A percentile compares a stretch with the other conserved stretches of the same genome.
These are phyloP conservation scores for Mus spicilegus DNA, from an alignment of 2,113 vertebrate genomes.

Conservation along the genomic window DNA sequence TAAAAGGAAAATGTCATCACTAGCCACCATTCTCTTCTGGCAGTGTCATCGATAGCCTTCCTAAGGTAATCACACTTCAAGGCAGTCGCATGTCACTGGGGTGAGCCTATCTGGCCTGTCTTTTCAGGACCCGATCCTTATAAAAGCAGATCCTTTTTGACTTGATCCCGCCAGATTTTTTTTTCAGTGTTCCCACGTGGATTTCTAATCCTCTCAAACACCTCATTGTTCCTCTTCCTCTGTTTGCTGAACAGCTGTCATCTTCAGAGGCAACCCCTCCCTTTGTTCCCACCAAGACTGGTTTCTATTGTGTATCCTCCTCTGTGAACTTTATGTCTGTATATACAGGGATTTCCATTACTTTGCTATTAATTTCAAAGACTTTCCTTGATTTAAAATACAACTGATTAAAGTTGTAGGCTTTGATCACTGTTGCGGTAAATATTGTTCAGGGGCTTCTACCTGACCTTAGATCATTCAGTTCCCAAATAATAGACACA, in stretches of 20 bases:
- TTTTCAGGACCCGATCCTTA: conserved; percentile 67
- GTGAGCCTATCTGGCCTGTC: conserved; percentile 75
- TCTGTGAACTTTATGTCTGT: background rate
- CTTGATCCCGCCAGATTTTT: conserved; percentile 34
- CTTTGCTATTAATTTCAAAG: background rate
- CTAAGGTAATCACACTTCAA: conserved; percentile 77
- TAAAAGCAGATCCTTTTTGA: conserved; percentile 26
- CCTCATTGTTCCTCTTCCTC: conserved; percentile 24
- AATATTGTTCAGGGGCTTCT: too few species aligned
- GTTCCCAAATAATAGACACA: too few species aligned
- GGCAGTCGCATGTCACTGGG: conserved; percentile 67
- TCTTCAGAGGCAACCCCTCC: background rate
- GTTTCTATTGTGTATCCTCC: background rate
- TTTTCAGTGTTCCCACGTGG: conserved; percentile 30
- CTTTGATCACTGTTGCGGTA: background rate
- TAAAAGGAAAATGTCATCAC: conserved; percentile 78
- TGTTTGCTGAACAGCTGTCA: background rate
- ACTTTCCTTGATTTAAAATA: background rate
- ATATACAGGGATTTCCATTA: background rate
- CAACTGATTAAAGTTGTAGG: background rate
- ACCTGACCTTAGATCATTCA: too few species aligned
- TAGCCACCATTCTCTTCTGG: conserved; percentile 65
- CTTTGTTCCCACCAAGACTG: background rate
- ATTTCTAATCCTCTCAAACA: conserved; percentile 12
- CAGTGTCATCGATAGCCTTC: conserved; percentile 68